These are phyloP conservation scores for Poeciliopsis prolifica DNA, from an alignment of 2,113 vertebrate genomes.

Conservation along the genomic window DNA sequence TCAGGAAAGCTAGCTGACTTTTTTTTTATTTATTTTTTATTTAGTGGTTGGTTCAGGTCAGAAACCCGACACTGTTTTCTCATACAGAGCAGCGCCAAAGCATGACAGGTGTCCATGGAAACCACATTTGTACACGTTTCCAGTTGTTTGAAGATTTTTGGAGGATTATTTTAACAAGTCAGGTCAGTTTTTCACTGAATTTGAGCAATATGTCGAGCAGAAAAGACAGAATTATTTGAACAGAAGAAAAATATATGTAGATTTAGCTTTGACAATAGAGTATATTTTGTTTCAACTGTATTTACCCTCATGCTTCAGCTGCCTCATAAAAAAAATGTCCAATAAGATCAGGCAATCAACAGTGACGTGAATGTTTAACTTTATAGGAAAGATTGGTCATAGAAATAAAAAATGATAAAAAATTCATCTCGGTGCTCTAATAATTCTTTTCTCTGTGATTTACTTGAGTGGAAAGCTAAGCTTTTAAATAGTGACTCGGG, in stretches of 20 bases:
- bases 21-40: constrained; percentile 30
- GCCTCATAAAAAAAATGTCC: not conserved
- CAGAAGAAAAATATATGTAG: not conserved
- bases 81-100: constrained; percentile 62
- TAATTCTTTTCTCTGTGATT: not conserved
- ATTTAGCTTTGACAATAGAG: too few relatives aligned
- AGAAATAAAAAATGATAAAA: not conserved
- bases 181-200: constrained; percentile 33
- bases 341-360: not conserved
- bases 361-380: not conserved
- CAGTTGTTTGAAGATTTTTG: constrained; percentile 64
- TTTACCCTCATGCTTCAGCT: constrained; percentile 22
- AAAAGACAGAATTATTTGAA: constrained; percentile 22
- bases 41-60: constrained; percentile 70
- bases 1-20: constrained; percentile 65
- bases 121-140: constrained; percentile 71
- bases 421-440: not conserved
- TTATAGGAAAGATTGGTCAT: not conserved
- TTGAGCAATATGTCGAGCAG: constrained; percentile 23
- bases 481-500: not conserved
- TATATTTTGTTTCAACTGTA: not conserved
- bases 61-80: constrained; percentile 68
- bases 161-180: constrained; percentile 44
- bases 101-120: constrained; percentile 81
- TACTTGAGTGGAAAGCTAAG: not conserved